Evolutionary conservation across 2,888 invertebrate genomes (phyloP).

Genomic region (Morpho helenor): DNA sequence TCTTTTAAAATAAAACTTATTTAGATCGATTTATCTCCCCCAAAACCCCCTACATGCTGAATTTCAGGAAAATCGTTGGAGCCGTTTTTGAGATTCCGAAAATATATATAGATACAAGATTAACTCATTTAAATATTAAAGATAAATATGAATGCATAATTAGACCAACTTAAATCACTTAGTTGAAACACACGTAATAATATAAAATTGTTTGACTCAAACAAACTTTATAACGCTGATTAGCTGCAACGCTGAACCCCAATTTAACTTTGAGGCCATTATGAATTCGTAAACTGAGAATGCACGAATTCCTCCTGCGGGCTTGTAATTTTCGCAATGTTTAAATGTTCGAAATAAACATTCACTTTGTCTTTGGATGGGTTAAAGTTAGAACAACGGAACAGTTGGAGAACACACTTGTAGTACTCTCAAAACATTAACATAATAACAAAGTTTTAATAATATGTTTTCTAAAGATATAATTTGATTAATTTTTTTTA

Average conservation of each 20-base stretch:
- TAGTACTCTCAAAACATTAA: too few relatives aligned
- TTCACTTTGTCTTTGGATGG: conserved; percentile 19
- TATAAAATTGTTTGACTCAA: conserved; percentile 5
- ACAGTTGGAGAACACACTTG: conserved; percentile 18
- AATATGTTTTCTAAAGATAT: too few relatives aligned
- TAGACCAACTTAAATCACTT: conserved; percentile 3
- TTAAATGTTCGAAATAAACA: conserved; percentile 20
- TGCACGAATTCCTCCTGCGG: conserved; percentile 35
- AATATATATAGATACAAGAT: too few relatives aligned
- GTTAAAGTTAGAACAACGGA: conserved; percentile 20
- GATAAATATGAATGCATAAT: background rate
- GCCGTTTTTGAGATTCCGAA: too few relatives aligned
- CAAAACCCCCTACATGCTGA: too few relatives aligned
- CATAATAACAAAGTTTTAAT: too few relatives aligned
- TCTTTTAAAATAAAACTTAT: too few relatives aligned
- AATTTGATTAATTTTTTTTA: too few relatives aligned
- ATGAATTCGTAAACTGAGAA: conserved; percentile 55
- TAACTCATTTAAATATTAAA: too few relatives aligned
- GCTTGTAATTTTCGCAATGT: conserved; percentile 7
- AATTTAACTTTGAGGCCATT: conserved; percentile 67
- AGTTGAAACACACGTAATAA: background rate
- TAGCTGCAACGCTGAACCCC: conserved; percentile 57
- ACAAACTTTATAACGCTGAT: conserved; percentile 55
- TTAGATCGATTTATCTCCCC: too few relatives aligned
- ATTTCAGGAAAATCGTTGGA: too few relatives aligned